Evolutionary conservation across 2,888 invertebrate genomes (phyloP), one percentile per base, ranked within the genome.

Genomic region (Nomada hirtipes): DNA sequence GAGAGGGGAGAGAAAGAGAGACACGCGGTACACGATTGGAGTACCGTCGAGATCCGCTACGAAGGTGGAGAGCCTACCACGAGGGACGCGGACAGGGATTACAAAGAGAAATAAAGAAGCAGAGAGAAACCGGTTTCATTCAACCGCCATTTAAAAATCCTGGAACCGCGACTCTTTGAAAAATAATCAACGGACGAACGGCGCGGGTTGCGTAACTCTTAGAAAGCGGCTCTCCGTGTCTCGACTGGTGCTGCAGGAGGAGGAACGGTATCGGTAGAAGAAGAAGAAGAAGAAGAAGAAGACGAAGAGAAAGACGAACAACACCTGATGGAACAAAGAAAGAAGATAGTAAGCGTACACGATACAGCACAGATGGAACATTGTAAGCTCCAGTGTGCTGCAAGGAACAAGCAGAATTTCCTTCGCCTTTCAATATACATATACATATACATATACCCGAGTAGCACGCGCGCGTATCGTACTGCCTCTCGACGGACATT

Each of bases 171-270:
- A 88, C 87, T 85, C 88, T 90, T 91, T 90, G 91, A 92, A 92
- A 92, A 93, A 93, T 93, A 92, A 93, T 93, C 92, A 93, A 92
- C 92, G 90, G 89, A 92, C 91, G 91, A 90, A 85, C 88, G 88
- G 83, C 88, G 79, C 81, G 87, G 80, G 80, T 93, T 93, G 91
- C 93, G 92, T 93, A 93, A 93, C 91, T 88, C 88, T 85, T 90
- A 91, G 90, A 92, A 91, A 92, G 91, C 91, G 84, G 87, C 87
- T 88, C 77, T 74, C 64, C 82, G 82, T 77, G 64, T 73, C 72
- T 65, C 55, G 68, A 26, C 29, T 52, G 61, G 23, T 55, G 61
- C 50, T 23, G 60, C 47, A 72, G 71, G 36, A 70, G 47, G 47
- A 47, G 47, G 47, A 47, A 15, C 11, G 47, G 47, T 13, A 47